A percentile compares a stretch with the other conserved stretches of the same genome.
Conservation (phyloP, 1,140 invertebrate genomes). For the Aplysia californica region DNA sequence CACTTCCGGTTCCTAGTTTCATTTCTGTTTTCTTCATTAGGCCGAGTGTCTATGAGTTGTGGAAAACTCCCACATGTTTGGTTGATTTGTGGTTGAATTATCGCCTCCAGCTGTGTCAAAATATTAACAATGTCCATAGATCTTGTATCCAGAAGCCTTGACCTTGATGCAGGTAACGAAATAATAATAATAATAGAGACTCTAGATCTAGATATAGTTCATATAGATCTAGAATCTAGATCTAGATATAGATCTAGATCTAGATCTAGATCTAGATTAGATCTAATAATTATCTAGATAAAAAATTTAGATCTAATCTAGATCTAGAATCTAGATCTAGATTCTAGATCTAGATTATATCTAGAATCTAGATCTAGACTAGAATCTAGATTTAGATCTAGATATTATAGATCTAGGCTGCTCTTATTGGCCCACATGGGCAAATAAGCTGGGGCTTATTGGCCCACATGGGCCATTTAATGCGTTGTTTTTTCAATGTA, state of each 20-base stretch:
- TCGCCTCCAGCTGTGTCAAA: background rate
- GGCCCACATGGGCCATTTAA: no score
- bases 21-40: background rate
- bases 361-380: background rate
- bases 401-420: no score
- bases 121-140: background rate
- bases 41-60: background rate
- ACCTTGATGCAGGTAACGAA: no score
- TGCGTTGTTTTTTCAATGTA: no score
- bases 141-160: no score
- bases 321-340: background rate
- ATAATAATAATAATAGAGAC: background rate
- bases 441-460: no score
- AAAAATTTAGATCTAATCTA: background rate
- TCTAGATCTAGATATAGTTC: background rate
- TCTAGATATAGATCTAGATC: background rate
- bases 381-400: background rate
- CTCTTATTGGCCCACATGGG: no score
- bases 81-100: background rate
- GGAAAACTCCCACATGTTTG: background rate
- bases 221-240: background rate
- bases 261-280: background rate
- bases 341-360: background rate
- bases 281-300: background rate
- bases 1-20: background rate